These are phyloP conservation scores for Neoitamus cyanurus DNA, from an alignment of 2,888 invertebrate species.

Conservation along the genomic window DNA sequence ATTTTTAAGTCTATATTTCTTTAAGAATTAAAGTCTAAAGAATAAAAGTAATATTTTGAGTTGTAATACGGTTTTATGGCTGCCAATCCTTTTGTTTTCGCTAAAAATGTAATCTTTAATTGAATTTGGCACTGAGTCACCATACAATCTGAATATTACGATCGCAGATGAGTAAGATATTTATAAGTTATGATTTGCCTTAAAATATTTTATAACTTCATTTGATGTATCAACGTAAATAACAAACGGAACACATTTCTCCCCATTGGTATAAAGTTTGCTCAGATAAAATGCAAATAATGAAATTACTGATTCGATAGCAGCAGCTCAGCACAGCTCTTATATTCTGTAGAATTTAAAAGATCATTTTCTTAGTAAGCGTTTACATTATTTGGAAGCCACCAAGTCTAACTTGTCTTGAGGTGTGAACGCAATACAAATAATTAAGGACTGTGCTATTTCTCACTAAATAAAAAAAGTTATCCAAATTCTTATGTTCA, in stretches of 20 bases:
- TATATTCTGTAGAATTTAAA: too few species aligned
- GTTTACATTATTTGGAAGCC: neutral
- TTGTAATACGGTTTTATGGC: neutral
- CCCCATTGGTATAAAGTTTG: too few species aligned
- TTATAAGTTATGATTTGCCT: neutral
- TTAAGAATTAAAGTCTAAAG: neutral
- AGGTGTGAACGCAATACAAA: too few species aligned
- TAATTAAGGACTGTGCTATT: too few species aligned
- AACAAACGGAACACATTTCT: neutral
- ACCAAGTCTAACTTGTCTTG: neutral
- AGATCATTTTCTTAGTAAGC: neutral
- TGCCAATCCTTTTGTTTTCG: neutral
- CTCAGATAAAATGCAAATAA: too few species aligned
- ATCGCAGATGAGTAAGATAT: neutral
- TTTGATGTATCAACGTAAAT: neutral
- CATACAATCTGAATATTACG: neutral
- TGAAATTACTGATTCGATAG: too few species aligned
- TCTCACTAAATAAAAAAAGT: neutral
- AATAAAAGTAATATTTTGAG: neutral
- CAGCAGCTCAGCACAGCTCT: too few species aligned
- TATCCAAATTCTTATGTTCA: neutral
- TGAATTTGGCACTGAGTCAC: conserved; percentile 25
- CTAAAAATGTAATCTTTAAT: neutral
- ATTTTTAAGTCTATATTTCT: conserved; percentile 5
- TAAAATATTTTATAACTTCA: neutral